Base-by-base conservation (phyloP, 1,140 invertebrate genomes). In the Ceratosolen fusciceps region DNA sequence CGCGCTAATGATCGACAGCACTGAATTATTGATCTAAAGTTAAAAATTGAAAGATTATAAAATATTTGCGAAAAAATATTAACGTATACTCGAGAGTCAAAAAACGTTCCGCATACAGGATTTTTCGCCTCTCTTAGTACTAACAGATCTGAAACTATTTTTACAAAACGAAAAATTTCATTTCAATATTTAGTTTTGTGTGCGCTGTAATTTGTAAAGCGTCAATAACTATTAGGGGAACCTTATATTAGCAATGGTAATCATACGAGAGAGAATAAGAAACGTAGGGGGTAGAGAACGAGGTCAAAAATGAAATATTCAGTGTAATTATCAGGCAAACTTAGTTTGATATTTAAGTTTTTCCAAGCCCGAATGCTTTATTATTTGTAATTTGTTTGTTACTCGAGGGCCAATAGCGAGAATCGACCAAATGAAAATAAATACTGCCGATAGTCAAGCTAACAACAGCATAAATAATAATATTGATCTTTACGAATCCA, bases 301-400 rank as follows among this genome's bases (percentile, higher is more conserved):
- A 60, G n/a, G 8, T 24, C 19, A 43, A 34, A 39, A 8, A 8
- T 68, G 24, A 34, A 68, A 68, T 68, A 68, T 47, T 43, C n/a
- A 58, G 49, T 56, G 26, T 39, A 73, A 47, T 56, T 56, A n/a
- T 31, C 34, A 39, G 56, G 52, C 71, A 37, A 73, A 58, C 52
- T 10, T 58, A 14, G 52, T 52, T 56, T 39, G 34, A 26, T 24
- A 39, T 73, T 56, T 54, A 56, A 31, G 19, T 58, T 72, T 72
- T 72, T 56, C 19, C 21, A 7, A 10, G 52, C 12, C 39, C 19
- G 71, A 73, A 73, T 58, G 71, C 52, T 73, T 58, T 56, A 73
- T 58, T 73, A 73, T 47, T 73, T 58, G 31, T 73, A 73, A 21
- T n/a, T 52, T 73, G 34, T 58, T 56, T 54, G 34, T 54, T 72